phyloP scores from a whole-genome alignment of 2,113 vertebrate species.

The Laticauda laticaudata region DNA sequence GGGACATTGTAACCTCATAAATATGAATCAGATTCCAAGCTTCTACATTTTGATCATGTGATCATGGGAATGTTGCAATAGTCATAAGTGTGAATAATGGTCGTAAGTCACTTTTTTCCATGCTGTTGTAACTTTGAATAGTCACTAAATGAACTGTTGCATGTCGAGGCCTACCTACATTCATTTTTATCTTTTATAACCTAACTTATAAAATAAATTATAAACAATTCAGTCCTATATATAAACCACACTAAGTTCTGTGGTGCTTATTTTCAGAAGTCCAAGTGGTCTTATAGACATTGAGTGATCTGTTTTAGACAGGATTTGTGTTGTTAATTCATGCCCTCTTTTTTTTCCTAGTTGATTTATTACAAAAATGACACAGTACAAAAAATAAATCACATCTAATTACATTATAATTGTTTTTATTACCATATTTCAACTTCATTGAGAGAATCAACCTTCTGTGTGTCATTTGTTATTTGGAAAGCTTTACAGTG shows the following conservation, averaged over 20 bases:
- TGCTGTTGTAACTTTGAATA: background rate
- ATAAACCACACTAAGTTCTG: background rate
- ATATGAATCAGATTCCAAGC: background rate
- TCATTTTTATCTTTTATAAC: background rate
- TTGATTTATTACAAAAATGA: background rate
- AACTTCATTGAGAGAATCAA: background rate
- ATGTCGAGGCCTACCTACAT: background rate
- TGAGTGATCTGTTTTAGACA: background rate
- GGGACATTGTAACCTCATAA: background rate
- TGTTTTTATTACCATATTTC: background rate
- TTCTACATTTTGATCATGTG: background rate
- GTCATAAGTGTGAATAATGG: background rate
- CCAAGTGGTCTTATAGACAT: background rate
- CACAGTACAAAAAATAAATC: background rate
- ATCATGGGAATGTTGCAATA: background rate
- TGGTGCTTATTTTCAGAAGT: background rate
- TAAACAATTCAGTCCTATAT: background rate
- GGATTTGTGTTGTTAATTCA: background rate
- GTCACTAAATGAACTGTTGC: background rate
- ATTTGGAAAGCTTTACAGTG: background rate
- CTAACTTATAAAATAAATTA: background rate
- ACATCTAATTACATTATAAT: background rate
- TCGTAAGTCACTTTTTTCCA: background rate
- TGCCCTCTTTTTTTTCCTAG: background rate
- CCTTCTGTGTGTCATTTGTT: background rate